phyloP scores from a whole-genome alignment of 1,140 invertebrate species.

The Oryzaephilus surinamensis region DNA sequence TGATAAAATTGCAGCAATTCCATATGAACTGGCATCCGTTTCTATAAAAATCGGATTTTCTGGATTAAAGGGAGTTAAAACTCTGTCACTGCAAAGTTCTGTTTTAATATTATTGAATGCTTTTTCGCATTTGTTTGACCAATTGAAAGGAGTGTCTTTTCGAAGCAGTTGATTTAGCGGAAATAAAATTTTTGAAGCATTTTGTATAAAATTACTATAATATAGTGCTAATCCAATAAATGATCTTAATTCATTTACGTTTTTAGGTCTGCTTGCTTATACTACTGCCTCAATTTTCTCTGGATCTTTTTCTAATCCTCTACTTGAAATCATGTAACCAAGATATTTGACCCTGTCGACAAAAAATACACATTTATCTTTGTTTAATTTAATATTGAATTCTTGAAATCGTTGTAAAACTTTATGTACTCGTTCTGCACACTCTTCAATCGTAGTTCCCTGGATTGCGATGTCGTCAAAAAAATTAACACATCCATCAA shows the following conservation, averaged over 20 bases:
- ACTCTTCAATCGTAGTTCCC: slow-evolving; percentile 7
- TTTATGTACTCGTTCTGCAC: neutral
- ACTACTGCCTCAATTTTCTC: slow-evolving; percentile 24
- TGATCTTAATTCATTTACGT: slow-evolving; percentile 19
- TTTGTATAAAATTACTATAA: slow-evolving; percentile 28
- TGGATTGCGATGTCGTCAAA: slow-evolving; percentile 10
- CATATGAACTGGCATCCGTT: slow-evolving; percentile 3
- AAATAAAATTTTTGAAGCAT: slow-evolving; percentile 1
- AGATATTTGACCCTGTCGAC: slow-evolving; percentile 15
- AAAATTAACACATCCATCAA: slow-evolving; percentile 4
- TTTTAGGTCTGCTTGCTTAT: slow-evolving; percentile 18
- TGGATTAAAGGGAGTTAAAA: slow-evolving; percentile 19
- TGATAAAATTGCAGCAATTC: neutral
- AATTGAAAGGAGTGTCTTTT: slow-evolving; percentile 14
- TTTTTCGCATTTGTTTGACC: slow-evolving; percentile 9
- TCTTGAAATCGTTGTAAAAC: neutral
- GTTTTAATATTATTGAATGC: slow-evolving; percentile 22
- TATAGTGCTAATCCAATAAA: slow-evolving; percentile 32
- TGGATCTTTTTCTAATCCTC: slow-evolving; percentile 3
- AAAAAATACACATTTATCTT: slow-evolving; percentile 12
- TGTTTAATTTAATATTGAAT: slow-evolving; percentile 8
- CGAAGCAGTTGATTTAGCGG: slow-evolving; percentile 3
- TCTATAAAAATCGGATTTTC: slow-evolving; percentile 4
- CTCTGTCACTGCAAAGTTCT: slow-evolving; percentile 17
- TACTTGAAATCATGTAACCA: slow-evolving; percentile 19